phyloP scores from a whole-genome alignment of 2,113 vertebrate genomes.

The Herpetotheres cachinnans region DNA sequence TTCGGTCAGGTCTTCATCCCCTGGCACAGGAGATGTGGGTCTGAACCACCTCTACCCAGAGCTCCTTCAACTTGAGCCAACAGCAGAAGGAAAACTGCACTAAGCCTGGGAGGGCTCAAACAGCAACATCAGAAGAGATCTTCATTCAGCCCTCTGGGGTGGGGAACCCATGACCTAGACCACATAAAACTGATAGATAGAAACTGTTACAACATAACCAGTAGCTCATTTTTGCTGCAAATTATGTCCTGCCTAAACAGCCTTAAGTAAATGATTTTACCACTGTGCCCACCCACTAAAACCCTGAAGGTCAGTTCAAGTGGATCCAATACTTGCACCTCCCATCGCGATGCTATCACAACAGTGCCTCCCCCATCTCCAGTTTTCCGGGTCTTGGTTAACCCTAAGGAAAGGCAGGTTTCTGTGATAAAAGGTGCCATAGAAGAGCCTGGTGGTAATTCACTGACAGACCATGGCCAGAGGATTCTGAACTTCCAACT shows the following conservation, averaged over 20 bases:
- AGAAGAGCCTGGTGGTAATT: neutral
- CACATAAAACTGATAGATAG: neutral
- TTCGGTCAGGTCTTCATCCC: neutral
- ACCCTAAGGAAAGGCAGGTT: neutral
- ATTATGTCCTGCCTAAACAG: neutral
- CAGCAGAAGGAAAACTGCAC: neutral
- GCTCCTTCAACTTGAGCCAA: neutral
- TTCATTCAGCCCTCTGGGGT: neutral
- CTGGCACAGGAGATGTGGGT: fast-evolving
- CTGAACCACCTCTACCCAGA: neutral
- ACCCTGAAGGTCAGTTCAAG: neutral
- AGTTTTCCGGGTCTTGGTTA: neutral
- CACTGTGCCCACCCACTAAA: neutral
- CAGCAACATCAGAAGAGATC: neutral
- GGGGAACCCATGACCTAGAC: neutral
- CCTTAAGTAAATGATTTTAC: no score
- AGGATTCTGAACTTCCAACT: neutral
- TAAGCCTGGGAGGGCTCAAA: neutral
- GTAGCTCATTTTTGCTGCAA: neutral
- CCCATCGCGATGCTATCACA: neutral
- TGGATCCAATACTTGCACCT: neutral
- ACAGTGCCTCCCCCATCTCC: neutral
- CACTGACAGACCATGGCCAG: neutral
- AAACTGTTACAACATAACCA: neutral
- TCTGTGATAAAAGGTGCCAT: neutral